These are phyloP conservation scores for Parus major DNA, from an alignment of 2,113 vertebrate genomes.

Conservation along the genomic window DNA sequence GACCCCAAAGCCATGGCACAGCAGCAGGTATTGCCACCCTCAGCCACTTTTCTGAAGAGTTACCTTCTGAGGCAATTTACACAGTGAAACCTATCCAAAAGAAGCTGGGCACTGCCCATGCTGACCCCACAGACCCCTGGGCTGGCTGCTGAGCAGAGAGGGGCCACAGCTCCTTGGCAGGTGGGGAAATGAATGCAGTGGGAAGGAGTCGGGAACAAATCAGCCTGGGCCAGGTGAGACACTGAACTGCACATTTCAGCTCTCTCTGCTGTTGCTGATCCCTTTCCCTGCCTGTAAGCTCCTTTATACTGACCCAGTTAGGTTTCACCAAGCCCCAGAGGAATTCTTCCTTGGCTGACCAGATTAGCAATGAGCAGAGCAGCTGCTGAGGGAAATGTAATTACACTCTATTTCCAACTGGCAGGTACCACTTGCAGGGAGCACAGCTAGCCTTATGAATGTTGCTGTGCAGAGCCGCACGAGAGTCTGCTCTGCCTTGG, in stretches of 20 bases:
- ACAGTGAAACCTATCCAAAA: not conserved
- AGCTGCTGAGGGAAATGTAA: slow-evolving; percentile 17
- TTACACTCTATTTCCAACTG: not conserved
- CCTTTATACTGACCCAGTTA: slow-evolving; percentile 19
- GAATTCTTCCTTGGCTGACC: not conserved
- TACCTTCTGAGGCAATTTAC: not conserved
- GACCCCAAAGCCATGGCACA: not conserved
- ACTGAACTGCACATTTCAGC: not conserved
- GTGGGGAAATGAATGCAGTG: not conserved
- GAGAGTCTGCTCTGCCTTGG: not conserved
- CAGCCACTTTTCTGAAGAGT: not conserved
- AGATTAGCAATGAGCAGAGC: not conserved
- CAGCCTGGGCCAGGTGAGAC: not conserved
- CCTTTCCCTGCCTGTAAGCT: not conserved
- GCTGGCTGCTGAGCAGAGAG: not conserved
- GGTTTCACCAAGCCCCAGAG: not conserved
- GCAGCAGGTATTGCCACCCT: not conserved
- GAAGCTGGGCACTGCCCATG: fast-evolving
- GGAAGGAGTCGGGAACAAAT: not conserved
- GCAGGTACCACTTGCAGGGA: not conserved
- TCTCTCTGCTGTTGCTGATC: not conserved
- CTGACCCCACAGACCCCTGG: not conserved
- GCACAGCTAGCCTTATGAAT: not conserved
- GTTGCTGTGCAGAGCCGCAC: not conserved
- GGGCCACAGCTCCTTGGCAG: not conserved